A percentile compares a stretch with the other conserved stretches of the same genome.
These are phyloP conservation scores for Cygnus olor DNA, from an alignment of 2,797 vertebrate species.

Conservation along the genomic window DNA sequence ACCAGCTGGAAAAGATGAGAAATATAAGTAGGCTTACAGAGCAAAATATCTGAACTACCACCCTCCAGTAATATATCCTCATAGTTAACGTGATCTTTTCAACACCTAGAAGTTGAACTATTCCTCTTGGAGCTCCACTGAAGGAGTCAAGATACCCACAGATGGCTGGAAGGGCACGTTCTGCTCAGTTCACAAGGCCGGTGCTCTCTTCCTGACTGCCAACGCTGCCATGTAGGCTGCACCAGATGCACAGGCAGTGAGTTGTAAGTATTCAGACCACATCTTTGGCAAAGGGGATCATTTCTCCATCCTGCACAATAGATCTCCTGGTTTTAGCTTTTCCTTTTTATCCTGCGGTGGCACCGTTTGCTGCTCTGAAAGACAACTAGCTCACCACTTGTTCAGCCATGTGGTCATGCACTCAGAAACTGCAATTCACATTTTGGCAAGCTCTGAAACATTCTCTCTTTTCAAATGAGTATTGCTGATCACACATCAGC, in stretches of 20 bases:
- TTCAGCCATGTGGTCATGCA: neutral
- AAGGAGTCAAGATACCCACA: neutral
- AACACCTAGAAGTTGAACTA: neutral
- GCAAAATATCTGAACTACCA: neutral
- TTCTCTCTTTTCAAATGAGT: neutral
- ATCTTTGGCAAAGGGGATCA: neutral
- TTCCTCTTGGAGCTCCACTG: neutral
- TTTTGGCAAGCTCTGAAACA: neutral
- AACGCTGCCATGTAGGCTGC: neutral
- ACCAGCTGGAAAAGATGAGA: neutral
- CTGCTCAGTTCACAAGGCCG: neutral
- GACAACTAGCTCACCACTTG: neutral
- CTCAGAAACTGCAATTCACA: neutral
- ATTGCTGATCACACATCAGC: neutral
- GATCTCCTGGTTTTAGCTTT: neutral
- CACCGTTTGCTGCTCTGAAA: neutral
- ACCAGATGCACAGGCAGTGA: neutral
- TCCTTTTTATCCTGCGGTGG: neutral
- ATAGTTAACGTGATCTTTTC: neutral
- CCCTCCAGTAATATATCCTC: accelerated
- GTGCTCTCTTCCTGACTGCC: neutral
- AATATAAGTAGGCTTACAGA: neutral
- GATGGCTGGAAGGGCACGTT: neutral
- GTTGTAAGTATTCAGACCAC: neutral
- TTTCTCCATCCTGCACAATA: neutral